Conservation (phyloP, 2,888 invertebrate species). For the Neoscelio sp. region DNA sequence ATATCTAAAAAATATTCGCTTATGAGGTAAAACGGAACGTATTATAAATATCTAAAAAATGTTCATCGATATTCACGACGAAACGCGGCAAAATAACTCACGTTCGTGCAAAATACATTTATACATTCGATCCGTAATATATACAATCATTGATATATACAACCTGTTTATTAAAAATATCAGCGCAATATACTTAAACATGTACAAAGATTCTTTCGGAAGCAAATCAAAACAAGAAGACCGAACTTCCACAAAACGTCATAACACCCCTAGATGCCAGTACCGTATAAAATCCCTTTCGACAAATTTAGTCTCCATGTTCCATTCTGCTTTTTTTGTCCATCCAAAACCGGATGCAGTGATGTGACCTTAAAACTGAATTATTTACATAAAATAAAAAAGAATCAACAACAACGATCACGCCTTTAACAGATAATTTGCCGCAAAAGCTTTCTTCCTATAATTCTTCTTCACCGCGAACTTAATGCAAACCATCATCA, state of each 20-base stretch:
- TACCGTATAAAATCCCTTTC: too few relatives aligned
- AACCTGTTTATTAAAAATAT: conserved; percentile 42
- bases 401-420: conserved; percentile 49
- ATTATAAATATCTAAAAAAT: conserved; percentile 9
- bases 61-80: conserved; percentile 10
- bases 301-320: too few relatives aligned
- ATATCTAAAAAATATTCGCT: neutral
- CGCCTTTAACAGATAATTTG: conserved; percentile 89
- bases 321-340: too few relatives aligned
- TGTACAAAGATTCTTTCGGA: conserved; percentile 20
- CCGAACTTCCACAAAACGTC: neutral
- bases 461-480: conserved; percentile 89
- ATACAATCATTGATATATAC: conserved; percentile 48
- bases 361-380: neutral
- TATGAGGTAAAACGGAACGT: neutral
- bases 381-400: neutral
- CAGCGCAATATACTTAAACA: conserved; percentile 29
- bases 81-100: neutral
- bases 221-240: conserved; percentile 4
- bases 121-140: conserved; percentile 31
- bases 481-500: conserved; percentile 90
- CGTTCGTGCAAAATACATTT: conserved; percentile 31
- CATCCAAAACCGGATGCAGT: neutral
- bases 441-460: conserved; percentile 89
- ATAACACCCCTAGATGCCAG: too few relatives aligned